Conservation (phyloP, 2,113 vertebrate genomes). For the Crotalus helleri region DNA sequence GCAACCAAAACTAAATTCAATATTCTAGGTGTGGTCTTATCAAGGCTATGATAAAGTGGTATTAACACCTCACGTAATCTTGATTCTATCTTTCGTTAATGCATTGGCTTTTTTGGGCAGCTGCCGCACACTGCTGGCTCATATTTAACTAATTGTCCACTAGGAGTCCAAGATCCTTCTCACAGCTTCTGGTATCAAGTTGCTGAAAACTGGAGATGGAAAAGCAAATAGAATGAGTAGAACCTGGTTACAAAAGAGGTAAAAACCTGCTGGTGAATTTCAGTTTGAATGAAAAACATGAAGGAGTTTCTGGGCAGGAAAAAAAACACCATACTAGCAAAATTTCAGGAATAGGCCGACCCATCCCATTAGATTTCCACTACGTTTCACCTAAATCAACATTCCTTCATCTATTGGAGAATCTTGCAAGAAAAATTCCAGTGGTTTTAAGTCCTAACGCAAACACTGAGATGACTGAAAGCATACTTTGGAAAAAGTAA, state of each 20-base stretch:
- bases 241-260: background rate
- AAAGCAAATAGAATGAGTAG: background rate
- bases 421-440: background rate
- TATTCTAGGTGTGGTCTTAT: too few relatives aligned
- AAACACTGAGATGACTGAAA: background rate
- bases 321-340: background rate
- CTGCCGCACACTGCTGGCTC: background rate
- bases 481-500: background rate
- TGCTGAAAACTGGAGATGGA: background rate
- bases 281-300: background rate
- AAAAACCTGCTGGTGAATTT: background rate
- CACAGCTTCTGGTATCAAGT: background rate
- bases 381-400: background rate
- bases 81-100: background rate
- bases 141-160: background rate
- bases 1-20: too few relatives aligned
- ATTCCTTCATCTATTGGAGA: background rate
- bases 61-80: background rate
- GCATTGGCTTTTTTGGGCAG: background rate
- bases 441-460: background rate
- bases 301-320: background rate
- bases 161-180: background rate
- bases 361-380: background rate
- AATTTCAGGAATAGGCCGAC: background rate
- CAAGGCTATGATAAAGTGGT: background rate